Evolutionary conservation across 2,797 vertebrate species (phyloP), one percentile per base, ranked within the genome.

Genomic region (Diplodus sargus): DNA sequence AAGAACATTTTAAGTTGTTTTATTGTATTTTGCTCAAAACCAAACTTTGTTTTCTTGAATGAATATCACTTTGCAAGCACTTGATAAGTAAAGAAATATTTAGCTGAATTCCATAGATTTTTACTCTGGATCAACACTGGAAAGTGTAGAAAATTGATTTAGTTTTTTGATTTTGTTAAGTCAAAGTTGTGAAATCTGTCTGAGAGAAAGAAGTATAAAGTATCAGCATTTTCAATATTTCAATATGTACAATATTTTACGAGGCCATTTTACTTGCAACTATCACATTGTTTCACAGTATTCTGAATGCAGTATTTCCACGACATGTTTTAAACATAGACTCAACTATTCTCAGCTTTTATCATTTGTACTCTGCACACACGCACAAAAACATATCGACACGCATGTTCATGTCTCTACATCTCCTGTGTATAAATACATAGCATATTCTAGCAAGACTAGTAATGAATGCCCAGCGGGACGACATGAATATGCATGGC

Each of bases 401-500:
- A 66, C 28, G 52, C 34, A 39, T 18, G 14, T 39, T 39, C 9
- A 59, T 53, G 15, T 49, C 61, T 76, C 23, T 72, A 66, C 17
- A 30, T 62, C 18, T 71, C 56, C 47, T 45, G 62, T 20, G n/a
- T 70, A 53, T 85, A 81, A 90, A 86, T 79, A 79, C 70, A 60
- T 39, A 68, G 30, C 69, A 66, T 66, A 60, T 59, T 84, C 51
- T 51, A 72, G 54, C 57, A 83, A 64, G 70, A 71, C 61, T 45
- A 70, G 73, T 74, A 84, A 85, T 82, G 76, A 85, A 85, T 70
- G 87, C 80, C 89, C 82, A 70, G 78, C 10, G 71, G 89, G 85
- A 77, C 64, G 23, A 82, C 72, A 91, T 94, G 81, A 93, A 94
- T 94, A 93, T 94, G 87, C 84, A 94, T 92, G 76, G 43, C 8